Percentiles rank a stretch among this genome's conserved stretches.
Evolutionary conservation across 2,797 vertebrate species (phyloP).

Genomic region (Mormyrops boulengeri): DNA sequence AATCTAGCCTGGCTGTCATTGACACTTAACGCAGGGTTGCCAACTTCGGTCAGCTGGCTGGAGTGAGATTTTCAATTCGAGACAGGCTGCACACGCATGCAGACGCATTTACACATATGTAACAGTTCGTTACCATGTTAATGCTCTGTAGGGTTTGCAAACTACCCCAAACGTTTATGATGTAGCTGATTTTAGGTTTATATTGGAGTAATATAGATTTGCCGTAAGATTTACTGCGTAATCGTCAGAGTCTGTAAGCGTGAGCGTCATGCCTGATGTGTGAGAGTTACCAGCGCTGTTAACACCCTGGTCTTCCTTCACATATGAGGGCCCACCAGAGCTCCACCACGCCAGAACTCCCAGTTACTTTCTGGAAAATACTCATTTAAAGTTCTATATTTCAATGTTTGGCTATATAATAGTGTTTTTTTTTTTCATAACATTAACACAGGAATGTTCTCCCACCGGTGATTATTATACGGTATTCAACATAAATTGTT

Average conservation of each 20-base stretch:
- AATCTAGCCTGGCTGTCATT: neutral
- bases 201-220: neutral
- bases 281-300: neutral
- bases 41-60: neutral
- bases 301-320: neutral
- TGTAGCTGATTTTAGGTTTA: neutral
- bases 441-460: neutral
- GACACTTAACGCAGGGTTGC: neutral
- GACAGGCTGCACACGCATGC: neutral
- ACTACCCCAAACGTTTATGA: neutral
- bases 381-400: neutral
- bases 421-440: neutral
- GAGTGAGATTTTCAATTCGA: neutral
- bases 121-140: neutral
- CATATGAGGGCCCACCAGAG: neutral
- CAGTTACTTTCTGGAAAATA: neutral
- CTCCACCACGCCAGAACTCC: neutral
- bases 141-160: neutral
- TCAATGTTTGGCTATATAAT: neutral
- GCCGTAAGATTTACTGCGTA: neutral
- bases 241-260: neutral
- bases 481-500: neutral
- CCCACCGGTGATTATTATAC: neutral
- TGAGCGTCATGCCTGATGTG: neutral
- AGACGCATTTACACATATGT: neutral